Evolutionary conservation across 1,140 invertebrate genomes (phyloP).

Genomic region (Macrotrachela quadricornifera): DNA sequence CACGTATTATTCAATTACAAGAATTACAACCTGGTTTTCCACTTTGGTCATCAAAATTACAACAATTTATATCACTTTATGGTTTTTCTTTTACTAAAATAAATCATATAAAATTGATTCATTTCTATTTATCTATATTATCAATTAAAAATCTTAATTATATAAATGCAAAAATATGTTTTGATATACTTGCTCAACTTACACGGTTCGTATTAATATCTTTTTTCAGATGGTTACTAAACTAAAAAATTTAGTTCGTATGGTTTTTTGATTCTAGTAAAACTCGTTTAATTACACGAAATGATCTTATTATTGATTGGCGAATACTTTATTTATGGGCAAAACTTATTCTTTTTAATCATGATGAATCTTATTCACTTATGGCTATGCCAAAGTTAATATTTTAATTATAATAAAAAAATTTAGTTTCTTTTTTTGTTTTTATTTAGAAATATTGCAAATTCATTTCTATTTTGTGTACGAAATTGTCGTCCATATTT

Average conservation of each 20-base stretch:
- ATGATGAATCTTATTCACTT: no score
- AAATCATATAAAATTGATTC: slow-evolving; percentile 3
- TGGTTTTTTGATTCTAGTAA: slow-evolving; percentile 39
- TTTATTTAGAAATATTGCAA: background rate
- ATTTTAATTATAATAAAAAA: no score
- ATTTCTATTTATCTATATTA: background rate
- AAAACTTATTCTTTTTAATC: no score
- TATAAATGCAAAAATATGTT: background rate
- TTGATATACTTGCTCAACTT: background rate
- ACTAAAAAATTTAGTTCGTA: background rate
- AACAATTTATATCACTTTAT: slow-evolving; percentile 1
- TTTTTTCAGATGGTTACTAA: background rate
- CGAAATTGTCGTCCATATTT: slow-evolving; percentile 38
- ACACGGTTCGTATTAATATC: background rate
- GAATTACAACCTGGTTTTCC: slow-evolving; percentile 3
- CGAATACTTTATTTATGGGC: slow-evolving; percentile 44
- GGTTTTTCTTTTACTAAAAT: slow-evolving; percentile 3
- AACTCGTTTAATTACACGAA: slow-evolving; percentile 46
- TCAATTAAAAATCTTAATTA: background rate
- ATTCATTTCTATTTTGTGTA: slow-evolving; percentile 1
- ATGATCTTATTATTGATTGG: slow-evolving; percentile 63
- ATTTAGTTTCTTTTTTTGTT: no score
- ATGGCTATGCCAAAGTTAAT: no score
- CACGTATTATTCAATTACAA: background rate
- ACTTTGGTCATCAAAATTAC: slow-evolving; percentile 1